Evolutionary conservation across 2,888 invertebrate species (phyloP), one percentile per base, ranked within the genome.

Genomic region (Drosophila differens): DNA sequence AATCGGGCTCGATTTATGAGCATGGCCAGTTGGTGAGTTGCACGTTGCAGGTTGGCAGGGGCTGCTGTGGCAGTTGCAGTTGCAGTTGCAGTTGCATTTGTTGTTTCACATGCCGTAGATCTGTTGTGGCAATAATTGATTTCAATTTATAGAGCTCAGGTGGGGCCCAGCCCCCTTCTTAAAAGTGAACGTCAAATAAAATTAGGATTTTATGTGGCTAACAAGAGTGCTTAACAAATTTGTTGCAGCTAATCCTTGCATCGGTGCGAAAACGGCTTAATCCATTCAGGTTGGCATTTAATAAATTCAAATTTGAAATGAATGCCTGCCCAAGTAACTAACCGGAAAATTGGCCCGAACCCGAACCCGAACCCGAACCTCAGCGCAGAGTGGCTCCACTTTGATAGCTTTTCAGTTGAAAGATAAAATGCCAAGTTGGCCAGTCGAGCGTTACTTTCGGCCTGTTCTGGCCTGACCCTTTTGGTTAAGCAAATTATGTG

Each of bases 1-100:
- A 87, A 87, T 76, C 76, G 76, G 83, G 72, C 82, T 80, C 87
- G 82, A 87, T 87, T 87, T 87, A 87, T 87, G 89, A 76, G 81
- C 81, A 59, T 62, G 71, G 64, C 83, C 47, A 22, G 66, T 22
- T 30, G 63, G 65, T n/a, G 32, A 32, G 64, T 37, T 58, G 57
- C 32, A 35, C 52, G 22, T 28, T 22, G 41, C 28, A 47, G 7
- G 22, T 25, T 25, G 47, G 25, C 25, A 16, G 47, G 47, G 47
- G 25, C 47, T 47, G 47, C 25, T 47, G 47, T 47, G 47, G 47
- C 55, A 44, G 28, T 28, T 28, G 55, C 47, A 39, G 47, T 47
- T 47, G 47, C 53, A 52, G 61, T 47, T 57, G 76, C 67, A 79
- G 74, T 74, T 76, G 73, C 58, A 69, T 35, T 72, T 61, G 76